Percentiles rank a stretch among this genome's conserved stretches.
These are phyloP conservation scores for Brachionus plicatilis DNA, from an alignment of 1,140 invertebrate species.

Conservation along the genomic window DNA sequence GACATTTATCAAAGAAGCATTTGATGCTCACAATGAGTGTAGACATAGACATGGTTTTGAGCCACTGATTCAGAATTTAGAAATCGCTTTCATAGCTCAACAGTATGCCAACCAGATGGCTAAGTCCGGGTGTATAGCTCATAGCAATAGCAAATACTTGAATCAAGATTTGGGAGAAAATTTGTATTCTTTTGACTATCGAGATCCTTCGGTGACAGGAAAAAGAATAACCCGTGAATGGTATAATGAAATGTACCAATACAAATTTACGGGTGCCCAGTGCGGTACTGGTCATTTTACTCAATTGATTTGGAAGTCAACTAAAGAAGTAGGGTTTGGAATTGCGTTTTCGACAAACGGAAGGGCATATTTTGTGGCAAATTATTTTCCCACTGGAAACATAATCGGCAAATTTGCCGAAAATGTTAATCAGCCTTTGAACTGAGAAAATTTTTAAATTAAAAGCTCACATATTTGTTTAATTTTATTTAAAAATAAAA, in stretches of 20 bases:
- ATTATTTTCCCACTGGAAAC: slow-evolving; percentile 79
- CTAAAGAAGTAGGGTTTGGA: slow-evolving; percentile 68
- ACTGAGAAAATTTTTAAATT: background rate
- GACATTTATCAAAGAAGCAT: background rate
- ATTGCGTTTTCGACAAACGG: slow-evolving; percentile 62
- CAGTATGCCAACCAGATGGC: slow-evolving; percentile 74
- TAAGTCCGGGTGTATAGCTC: slow-evolving; percentile 64
- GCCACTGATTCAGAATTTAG: slow-evolving; percentile 64
- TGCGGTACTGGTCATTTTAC: slow-evolving; percentile 55
- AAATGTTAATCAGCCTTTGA: slow-evolving; percentile 59
- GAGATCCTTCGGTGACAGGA: background rate
- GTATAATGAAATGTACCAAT: slow-evolving; percentile 40
- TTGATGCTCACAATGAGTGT: slow-evolving; percentile 66
- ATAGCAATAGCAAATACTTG: slow-evolving; percentile 61
- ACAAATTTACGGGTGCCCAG: slow-evolving; percentile 66
- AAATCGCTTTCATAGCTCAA: slow-evolving; percentile 63
- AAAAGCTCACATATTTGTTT: background rate
- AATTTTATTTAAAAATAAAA: background rate
- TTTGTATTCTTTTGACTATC: slow-evolving; percentile 49
- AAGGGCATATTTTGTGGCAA: slow-evolving; percentile 70
- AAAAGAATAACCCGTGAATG: slow-evolving; percentile 14
- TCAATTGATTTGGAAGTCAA: slow-evolving; percentile 65
- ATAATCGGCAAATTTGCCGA: slow-evolving; percentile 66
- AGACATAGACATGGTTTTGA: slow-evolving; percentile 67
- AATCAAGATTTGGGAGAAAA: slow-evolving; percentile 51